Percentiles rank a stretch among this genome's conserved stretches.
These are phyloP conservation scores for Jordanella pulchra DNA, from an alignment of 2,797 vertebrate genomes.

Conservation along the genomic window DNA sequence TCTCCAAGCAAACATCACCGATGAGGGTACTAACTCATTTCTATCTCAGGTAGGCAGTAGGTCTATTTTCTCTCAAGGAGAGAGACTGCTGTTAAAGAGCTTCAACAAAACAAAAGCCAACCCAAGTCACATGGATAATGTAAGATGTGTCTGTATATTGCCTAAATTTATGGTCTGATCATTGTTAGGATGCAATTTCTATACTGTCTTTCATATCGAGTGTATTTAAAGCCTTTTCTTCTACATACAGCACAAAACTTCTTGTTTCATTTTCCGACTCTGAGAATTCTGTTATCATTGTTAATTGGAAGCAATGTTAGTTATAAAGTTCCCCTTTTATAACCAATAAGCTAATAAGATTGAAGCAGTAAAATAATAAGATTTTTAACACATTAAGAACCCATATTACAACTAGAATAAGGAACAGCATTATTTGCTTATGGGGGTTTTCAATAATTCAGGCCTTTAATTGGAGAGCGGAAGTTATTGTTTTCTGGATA, in stretches of 20 bases:
- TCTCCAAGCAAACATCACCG: not conserved
- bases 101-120: not conserved
- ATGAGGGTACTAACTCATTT: not conserved
- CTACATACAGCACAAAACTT: too few species aligned
- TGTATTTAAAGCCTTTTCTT: too few species aligned
- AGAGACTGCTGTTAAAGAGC: not conserved
- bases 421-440: not conserved
- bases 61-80: not conserved
- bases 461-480: not conserved
- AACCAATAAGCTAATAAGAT: too few species aligned
- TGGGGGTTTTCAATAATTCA: not conserved
- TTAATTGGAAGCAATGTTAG: too few species aligned
- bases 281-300: too few species aligned
- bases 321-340: too few species aligned
- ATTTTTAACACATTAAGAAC: too few species aligned
- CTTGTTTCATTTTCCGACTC: too few species aligned
- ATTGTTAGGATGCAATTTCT: too few species aligned
- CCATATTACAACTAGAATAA: not conserved
- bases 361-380: too few species aligned
- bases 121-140: not conserved
- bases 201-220: too few species aligned
- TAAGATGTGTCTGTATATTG: not conserved
- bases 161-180: not conserved
- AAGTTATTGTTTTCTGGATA: not conserved
- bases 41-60: not conserved